These are phyloP conservation scores for Macheiramphus alcinus DNA, from an alignment of 2,113 vertebrate species.

Conservation along the genomic window DNA sequence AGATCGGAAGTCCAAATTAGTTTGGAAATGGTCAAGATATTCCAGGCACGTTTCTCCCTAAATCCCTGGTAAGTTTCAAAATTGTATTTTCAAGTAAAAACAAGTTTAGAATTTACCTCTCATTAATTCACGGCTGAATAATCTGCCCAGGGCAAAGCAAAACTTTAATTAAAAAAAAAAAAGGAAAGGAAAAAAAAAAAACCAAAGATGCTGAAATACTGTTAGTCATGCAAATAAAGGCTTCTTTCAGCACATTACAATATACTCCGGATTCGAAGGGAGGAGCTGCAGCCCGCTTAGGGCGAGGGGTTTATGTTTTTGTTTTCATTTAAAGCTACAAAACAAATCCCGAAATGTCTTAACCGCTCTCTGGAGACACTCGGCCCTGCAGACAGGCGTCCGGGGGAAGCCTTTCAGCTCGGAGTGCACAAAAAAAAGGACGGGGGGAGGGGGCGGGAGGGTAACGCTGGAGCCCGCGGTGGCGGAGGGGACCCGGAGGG, in stretches of 20 bases:
- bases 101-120: constrained; percentile 71
- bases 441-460: fast-evolving
- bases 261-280: constrained; percentile 80
- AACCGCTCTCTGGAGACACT: neutral
- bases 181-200: neutral
- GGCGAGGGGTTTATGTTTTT: constrained; percentile 80
- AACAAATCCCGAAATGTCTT: constrained; percentile 66
- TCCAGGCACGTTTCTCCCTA: constrained; percentile 62
- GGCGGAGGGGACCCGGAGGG: neutral
- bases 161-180: neutral
- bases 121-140: constrained; percentile 62
- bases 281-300: constrained; percentile 81
- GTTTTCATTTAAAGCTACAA: constrained; percentile 83
- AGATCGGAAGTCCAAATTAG: constrained; percentile 65
- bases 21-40: constrained; percentile 65
- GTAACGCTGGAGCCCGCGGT: neutral
- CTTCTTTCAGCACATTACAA: constrained; percentile 86
- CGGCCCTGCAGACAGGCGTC: neutral
- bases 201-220: constrained; percentile 70
- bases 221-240: constrained; percentile 85
- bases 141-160: constrained; percentile 55
- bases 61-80: constrained; percentile 59
- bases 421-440: neutral
- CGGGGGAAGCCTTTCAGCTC: neutral
- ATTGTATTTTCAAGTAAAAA: constrained; percentile 77